phyloP scores from a whole-genome alignment of 2,113 vertebrate species.

The Helogale parvula region DNA sequence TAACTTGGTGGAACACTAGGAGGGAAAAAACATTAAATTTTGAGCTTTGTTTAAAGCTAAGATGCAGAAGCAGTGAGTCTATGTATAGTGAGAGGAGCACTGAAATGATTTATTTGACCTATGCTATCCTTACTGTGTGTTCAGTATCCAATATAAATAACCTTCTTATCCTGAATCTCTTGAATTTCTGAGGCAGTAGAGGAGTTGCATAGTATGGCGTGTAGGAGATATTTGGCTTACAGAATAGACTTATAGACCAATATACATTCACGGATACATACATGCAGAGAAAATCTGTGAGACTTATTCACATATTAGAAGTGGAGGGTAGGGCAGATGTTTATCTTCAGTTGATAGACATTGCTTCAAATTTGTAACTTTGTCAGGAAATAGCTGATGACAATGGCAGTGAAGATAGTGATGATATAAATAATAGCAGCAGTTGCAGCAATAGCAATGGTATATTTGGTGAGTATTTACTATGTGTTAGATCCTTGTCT shows the following conservation, averaged over 20 bases:
- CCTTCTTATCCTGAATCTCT: background rate
- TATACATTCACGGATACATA: background rate
- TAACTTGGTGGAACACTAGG: background rate
- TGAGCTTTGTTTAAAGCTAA: background rate
- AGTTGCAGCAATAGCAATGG: background rate
- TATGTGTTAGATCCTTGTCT: background rate
- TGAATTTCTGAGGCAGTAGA: slow-evolving; percentile 15
- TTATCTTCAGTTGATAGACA: background rate
- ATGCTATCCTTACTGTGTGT: background rate
- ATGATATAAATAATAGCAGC: background rate
- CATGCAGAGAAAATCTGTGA: background rate
- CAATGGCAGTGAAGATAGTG: background rate
- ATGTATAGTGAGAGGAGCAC: background rate
- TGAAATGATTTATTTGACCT: background rate
- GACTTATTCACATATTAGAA: background rate
- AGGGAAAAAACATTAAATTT: background rate
- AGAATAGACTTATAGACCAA: background rate
- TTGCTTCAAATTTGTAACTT: background rate
- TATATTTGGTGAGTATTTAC: background rate
- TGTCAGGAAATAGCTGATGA: background rate
- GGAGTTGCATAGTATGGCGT: background rate
- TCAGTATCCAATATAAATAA: background rate
- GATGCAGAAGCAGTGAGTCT: background rate
- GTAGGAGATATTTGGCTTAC: background rate
- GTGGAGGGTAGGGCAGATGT: background rate